Base-by-base conservation (phyloP, 1,140 invertebrate genomes). In the Orchesella cincta region DNA sequence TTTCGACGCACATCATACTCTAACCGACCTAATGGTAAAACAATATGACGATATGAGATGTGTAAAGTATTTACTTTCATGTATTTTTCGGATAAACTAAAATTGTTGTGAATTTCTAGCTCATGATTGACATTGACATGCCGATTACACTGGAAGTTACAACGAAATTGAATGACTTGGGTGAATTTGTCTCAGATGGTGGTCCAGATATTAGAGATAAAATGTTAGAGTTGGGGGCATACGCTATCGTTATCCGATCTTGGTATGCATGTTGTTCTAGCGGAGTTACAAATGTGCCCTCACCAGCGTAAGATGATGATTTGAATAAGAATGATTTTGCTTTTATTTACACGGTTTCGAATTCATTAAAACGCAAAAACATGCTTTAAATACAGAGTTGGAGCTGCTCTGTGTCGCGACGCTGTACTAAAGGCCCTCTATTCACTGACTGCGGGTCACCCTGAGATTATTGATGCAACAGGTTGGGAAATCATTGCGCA, bases 401-500 rank as follows among this genome's bases (percentile, higher is more conserved):
- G 5, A 8, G 39, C 39, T 46, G 39, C 39, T 46, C 5, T n/a
- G 5, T 57, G 52, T 26, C 23, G 71, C 2, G 36, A 73, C 5
- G 71, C 71, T 5, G 39, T 36, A 5, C 2, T 73, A 1, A 29
- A 23, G 26, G 71, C 71, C 3, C 26, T 73, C 33, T 73, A 73
- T 51, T n/a, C 20, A 14, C 39, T 73, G 1, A 73, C 71, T 1
- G 71, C 71, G 28, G 71, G 71, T 5, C 26, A 23, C 46, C 71
- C 71, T 39, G 71, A 73, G 23, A 73, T 73, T 28, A 46, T 73
- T 28, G 71, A 73, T 73, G 35, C 8, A 8, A 29, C 20, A n/a
- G 71, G 71, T 2, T 73, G 71, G 71, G 8, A n/a, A 46, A 73
- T 73, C 23, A 73, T 73, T 39, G 16, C 34, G 3, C 33, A 73